A percentile compares a stretch with the other conserved stretches of the same genome.
These are phyloP conservation scores for Macrosoma leucophasiata DNA, from an alignment of 2,888 invertebrate genomes.

Conservation along the genomic window DNA sequence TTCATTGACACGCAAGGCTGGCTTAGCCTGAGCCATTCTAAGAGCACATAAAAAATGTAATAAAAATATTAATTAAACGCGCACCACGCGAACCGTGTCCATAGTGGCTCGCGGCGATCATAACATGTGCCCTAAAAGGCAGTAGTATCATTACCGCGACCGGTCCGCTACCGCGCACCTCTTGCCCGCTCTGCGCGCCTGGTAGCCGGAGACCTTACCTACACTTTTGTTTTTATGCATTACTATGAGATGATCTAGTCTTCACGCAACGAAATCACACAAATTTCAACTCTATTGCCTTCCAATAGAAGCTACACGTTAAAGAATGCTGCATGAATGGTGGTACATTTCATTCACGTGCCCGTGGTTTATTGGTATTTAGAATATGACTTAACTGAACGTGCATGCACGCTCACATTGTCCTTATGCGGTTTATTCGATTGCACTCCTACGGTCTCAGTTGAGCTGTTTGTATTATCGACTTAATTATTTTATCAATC, in stretches of 20 bases:
- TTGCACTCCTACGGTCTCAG: too few species aligned
- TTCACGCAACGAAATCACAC: slow-evolving; percentile 19
- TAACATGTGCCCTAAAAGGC: slow-evolving; percentile 69
- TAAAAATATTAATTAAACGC: too few species aligned
- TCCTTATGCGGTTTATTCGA: too few species aligned
- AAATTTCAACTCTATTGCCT: slow-evolving; percentile 10
- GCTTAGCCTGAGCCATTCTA: too few species aligned
- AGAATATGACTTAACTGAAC: slow-evolving; percentile 43
- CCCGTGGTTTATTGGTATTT: slow-evolving; percentile 51
- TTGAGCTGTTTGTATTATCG: too few species aligned
- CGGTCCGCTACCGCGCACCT: slow-evolving; percentile 55
- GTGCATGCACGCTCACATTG: slow-evolving; percentile 16
- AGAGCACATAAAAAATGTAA: too few species aligned
- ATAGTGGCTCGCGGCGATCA: slow-evolving; percentile 48
- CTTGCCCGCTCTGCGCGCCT: slow-evolving; percentile 36
- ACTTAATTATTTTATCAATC: too few species aligned
- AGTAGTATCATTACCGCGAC: slow-evolving; percentile 65
- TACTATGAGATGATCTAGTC: slow-evolving; percentile 53
- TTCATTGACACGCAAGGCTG: too few species aligned
- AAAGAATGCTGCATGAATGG: slow-evolving; percentile 40
- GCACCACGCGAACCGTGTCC: slow-evolving; percentile 38
- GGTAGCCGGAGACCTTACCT: slow-evolving; percentile 52
- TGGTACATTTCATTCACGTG: slow-evolving; percentile 61
- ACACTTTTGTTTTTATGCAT: slow-evolving; percentile 53
- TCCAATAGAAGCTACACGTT: not conserved